phyloP scores from a whole-genome alignment of 2,113 vertebrate species.

The Romanogobio albipinnatus region DNA sequence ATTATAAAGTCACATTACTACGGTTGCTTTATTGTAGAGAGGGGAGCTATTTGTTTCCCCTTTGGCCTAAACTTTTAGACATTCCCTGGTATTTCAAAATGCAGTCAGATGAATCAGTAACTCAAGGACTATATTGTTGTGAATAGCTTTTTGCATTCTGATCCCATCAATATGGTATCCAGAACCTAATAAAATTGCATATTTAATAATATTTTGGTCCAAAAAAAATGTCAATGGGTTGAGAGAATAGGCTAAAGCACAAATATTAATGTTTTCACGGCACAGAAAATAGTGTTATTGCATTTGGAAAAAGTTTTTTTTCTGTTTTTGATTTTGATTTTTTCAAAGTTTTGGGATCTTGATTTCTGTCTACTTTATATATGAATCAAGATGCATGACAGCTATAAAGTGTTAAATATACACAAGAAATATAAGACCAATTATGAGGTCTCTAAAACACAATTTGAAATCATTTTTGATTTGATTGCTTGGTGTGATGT shows the following conservation, averaged over 20 bases:
- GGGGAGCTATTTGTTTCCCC: slow-evolving; percentile 3
- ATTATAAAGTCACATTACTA: slow-evolving; percentile 19
- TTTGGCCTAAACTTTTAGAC: neutral
- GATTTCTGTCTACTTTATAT: neutral
- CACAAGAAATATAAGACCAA: neutral
- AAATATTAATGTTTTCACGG: neutral
- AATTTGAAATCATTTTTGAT: neutral
- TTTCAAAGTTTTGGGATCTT: neutral
- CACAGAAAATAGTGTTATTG: neutral
- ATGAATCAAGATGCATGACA: neutral
- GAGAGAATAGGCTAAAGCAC: neutral
- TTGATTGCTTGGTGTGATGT: neutral
- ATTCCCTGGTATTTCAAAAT: slow-evolving; percentile 4
- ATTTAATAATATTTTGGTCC: neutral
- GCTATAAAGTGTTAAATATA: too few relatives aligned
- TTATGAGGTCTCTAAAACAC: neutral
- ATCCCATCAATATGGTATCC: neutral
- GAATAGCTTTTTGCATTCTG: neutral
- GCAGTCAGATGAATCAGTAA: slow-evolving; percentile 16
- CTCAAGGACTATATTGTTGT: neutral
- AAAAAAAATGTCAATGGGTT: neutral
- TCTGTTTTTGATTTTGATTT: too few relatives aligned
- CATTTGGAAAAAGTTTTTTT: too few relatives aligned
- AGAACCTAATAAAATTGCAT: neutral
- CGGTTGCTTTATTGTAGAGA: slow-evolving; percentile 10